phyloP scores from a whole-genome alignment of 2,113 vertebrate genomes.

The Nothocercus nigrocapillus region DNA sequence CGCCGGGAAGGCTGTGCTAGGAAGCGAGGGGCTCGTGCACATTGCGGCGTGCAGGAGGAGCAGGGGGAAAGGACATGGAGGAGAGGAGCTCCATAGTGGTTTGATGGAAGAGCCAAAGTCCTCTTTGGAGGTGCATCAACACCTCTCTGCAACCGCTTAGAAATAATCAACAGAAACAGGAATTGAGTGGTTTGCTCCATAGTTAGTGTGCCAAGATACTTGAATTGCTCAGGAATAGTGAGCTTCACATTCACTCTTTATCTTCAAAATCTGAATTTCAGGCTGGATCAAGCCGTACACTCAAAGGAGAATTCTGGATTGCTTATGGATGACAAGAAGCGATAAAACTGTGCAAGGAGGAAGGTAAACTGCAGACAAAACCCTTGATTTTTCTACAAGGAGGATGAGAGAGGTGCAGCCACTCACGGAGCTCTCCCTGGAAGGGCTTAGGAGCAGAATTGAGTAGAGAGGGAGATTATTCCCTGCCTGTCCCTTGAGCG shows the following conservation, averaged over 20 bases:
- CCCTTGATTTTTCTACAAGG: neutral
- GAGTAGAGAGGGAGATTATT: neutral
- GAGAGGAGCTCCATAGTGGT: neutral
- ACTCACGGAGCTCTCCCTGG: neutral
- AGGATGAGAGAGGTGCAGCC: neutral
- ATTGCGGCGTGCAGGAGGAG: neutral
- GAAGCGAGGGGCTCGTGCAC: neutral
- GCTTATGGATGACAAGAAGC: neutral
- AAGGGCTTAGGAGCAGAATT: neutral
- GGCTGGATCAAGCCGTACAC: neutral
- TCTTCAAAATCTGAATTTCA: neutral
- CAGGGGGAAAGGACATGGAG: neutral
- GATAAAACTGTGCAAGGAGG: neutral
- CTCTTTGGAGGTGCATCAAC: neutral
- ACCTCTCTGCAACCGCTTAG: neutral
- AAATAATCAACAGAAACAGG: neutral
- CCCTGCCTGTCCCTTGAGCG: neutral
- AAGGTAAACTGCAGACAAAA: neutral
- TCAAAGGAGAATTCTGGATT: neutral
- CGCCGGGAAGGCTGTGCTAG: neutral
- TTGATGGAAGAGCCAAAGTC: neutral
- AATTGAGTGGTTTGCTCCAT: neutral
- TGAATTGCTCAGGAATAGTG: neutral
- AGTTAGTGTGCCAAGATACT: neutral
- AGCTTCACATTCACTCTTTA: neutral